These are phyloP conservation scores for Hymenochirus boettgeri DNA, from an alignment of 2,113 vertebrate species.

Conservation along the genomic window DNA sequence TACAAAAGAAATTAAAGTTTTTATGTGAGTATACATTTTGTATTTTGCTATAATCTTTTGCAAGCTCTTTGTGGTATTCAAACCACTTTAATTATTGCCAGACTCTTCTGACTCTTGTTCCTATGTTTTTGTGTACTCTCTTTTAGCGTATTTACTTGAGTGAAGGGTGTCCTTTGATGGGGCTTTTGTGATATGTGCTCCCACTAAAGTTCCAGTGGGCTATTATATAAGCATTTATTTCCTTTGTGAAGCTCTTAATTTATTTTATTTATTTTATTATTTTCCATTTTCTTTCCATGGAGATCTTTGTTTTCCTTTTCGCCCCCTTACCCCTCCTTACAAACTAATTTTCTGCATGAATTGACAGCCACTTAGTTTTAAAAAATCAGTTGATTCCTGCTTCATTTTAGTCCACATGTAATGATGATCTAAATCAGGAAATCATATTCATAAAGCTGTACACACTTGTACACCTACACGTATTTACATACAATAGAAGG, in stretches of 20 bases:
- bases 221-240: constrained; percentile 65
- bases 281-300: constrained; percentile 65
- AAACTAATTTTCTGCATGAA: constrained; percentile 71
- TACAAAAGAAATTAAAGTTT: too few relatives aligned
- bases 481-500: too few relatives aligned
- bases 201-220: constrained; percentile 61
- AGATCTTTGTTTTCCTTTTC: constrained; percentile 55
- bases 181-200: constrained; percentile 51
- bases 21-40: too few relatives aligned
- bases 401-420: constrained; percentile 62
- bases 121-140: constrained; percentile 4
- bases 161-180: constrained; percentile 58
- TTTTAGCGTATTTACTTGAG: constrained; percentile 50
- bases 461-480: too few relatives aligned
- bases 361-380: constrained; percentile 69
- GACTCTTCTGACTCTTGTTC: not conserved
- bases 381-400: constrained; percentile 65
- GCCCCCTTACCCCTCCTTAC: constrained; percentile 46
- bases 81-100: not conserved
- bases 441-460: constrained; percentile 11
- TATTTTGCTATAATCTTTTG: too few relatives aligned
- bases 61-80: too few relatives aligned
- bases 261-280: constrained; percentile 66
- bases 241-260: constrained; percentile 74
- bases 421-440: constrained; percentile 54